Base-by-base conservation (phyloP, 64 coral and sea anemone species). In the Astreopora myriophthalma region DNA sequence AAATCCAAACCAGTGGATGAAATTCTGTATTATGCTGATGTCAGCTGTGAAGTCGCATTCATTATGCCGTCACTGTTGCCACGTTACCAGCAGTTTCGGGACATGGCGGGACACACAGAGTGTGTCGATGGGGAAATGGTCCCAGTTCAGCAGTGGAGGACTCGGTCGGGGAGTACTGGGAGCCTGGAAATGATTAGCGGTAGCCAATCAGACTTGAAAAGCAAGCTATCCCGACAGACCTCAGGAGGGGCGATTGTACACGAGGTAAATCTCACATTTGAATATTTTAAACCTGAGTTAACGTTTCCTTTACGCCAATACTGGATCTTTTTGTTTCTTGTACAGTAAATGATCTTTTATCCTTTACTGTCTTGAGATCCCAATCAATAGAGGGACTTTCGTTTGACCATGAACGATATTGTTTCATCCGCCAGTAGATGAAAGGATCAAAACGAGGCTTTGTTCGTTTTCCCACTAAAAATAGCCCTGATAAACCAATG, bases 1-100 rank as follows among this genome's bases (percentile, higher is more conserved):
- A 57, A 83, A 64, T 64, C 31, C 25, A 91, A 74, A 67, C 87
- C 90, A 27, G 65, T 86, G 12, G 92, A 99, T 71, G 91, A 95
- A 35, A 99, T 99, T 69, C 87, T 99, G 12, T 99, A 99, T 62
- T 96, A 93, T 37, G 94, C 94, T 25, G 94, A 99, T 62, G 89
- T 93, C 16, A 87, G 94, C 60, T 84, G 94, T 70, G 97, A 99
- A 23, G 87, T 99, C 13, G 97, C 97, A 0, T 99, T 99, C 64
- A 92, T 99, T 14, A 85, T 96, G 17, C 97, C 97, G 10, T 88
- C 93, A 1, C 71, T 99, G 29, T 81, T 99, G 1, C 94, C 97
- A 28, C 70, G 86, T 5, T 91, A 99, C 51, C 94, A 88, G 69
- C 73, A 74, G 55, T 96, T 91, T 67, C 79, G 90, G 20, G 57